These are phyloP conservation scores for Heliconius hewitsoni DNA, from an alignment of 1,140 invertebrate genomes.

Conservation along the genomic window DNA sequence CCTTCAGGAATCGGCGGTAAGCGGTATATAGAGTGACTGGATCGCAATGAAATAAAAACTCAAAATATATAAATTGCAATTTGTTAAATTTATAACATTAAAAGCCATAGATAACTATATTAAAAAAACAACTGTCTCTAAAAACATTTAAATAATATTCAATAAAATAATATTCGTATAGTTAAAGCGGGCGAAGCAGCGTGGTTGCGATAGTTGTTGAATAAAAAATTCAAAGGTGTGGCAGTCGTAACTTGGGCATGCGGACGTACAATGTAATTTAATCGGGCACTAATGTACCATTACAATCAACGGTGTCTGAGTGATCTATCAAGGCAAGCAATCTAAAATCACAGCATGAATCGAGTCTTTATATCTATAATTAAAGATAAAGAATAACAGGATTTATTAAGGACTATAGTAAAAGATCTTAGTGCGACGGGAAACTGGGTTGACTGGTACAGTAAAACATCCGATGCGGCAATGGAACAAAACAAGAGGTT, in stretches of 20 bases:
- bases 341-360: neutral
- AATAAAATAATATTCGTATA: no score
- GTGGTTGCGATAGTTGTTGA: neutral
- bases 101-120: no score
- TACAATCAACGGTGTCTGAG: neutral
- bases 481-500: slow-evolving; percentile 35
- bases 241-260: neutral
- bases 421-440: neutral
- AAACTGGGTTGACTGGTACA: neutral
- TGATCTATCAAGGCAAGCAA: neutral
- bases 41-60: no score
- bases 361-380: neutral
- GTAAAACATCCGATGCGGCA: slow-evolving; percentile 25
- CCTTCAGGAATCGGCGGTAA: no score
- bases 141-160: no score
- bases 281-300: neutral
- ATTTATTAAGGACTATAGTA: no score
- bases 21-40: no score
- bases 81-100: no score
- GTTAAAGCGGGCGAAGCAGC: no score
- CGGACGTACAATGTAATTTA: neutral
- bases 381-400: no score
- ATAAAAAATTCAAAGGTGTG: neutral
- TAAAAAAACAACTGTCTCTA: no score
- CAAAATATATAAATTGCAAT: no score